Base-by-base conservation (phyloP, 2,888 invertebrate species). In the Microplitis deprimator region DNA sequence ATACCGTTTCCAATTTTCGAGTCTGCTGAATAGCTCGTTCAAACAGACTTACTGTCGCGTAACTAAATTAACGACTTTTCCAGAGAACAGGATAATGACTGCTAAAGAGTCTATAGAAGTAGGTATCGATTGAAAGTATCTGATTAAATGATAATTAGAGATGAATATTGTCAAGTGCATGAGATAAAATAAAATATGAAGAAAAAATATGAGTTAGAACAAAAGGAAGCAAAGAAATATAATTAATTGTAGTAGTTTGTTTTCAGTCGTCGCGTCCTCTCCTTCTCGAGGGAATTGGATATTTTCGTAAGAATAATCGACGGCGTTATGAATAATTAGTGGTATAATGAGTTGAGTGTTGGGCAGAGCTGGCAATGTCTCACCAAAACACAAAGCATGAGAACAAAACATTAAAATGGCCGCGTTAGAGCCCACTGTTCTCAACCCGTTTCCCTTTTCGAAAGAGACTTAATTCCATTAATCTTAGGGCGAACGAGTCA, bases 281-380 rank as follows among this genome's bases (percentile, higher is more conserved):
- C 17, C 16, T 13, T 2, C 7, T 7, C n/a, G n/a, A 16, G 65
- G 61, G 61, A 61, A 17, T 72, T 38, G 40, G 64, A 73, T 73
- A 71, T 75, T 74, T 73, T 75, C 16, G 68, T 72, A 16, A 13
- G 70, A 79, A 75, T 79, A 79, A 77, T 83, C 80, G 82, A 83
- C 81, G 83, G 86, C 86, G 88, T 87, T 88, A 84, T 86, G 86
- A 89, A 89, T 89, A 89, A 89, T 89, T 89, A 89, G 89, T 88
- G 85, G 85, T 88, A 89, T 89, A 89, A 89, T 89, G 89, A 89
- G 88, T 85, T 87, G 87, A 89, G 89, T 89, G 89, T 88, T 84
- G 88, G 85, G 84, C 85, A 87, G 87, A 87, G 85, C 86, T 86
- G 29, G 88, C 85, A 86, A 87, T 86, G 89, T 88, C 88, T 88